Evolutionary conservation across 1,140 invertebrate genomes (phyloP).

Genomic region (Rhyzopertha dominica): DNA sequence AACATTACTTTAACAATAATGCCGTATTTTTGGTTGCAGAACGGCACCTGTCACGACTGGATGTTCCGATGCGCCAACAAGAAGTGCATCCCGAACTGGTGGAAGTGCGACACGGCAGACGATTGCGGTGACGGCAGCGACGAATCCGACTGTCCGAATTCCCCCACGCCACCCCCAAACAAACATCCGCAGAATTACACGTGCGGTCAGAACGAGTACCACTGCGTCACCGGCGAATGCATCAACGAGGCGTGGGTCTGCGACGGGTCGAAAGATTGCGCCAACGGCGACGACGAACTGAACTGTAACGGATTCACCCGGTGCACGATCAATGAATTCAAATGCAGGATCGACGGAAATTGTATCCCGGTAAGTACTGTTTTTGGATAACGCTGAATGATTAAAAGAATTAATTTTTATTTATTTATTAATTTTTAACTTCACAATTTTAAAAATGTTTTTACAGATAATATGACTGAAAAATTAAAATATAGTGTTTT

Average conservation of each 20-base stretch:
- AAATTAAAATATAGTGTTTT: too few species aligned
- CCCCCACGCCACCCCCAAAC: background rate
- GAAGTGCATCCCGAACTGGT: conserved; percentile 81
- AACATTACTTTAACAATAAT: too few species aligned
- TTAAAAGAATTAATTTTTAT: conserved; percentile 4
- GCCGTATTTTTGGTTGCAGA: conserved; percentile 27
- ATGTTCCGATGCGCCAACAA: conserved; percentile 69
- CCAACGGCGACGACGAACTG: conserved; percentile 54
- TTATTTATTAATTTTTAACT: conserved; percentile 1
- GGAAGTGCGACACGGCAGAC: conserved; percentile 60
- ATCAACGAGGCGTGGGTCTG: conserved; percentile 53
- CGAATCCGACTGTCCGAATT: conserved; percentile 48
- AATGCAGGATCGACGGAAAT: conserved; percentile 63
- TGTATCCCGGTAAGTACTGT: conserved; percentile 54
- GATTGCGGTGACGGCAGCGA: conserved; percentile 79
- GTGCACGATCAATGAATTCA: conserved; percentile 57
- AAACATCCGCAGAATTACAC: background rate
- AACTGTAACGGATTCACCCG: conserved; percentile 33
- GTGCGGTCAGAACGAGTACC: conserved; percentile 59
- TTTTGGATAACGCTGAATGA: conserved; percentile 1
- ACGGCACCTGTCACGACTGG: conserved; percentile 62
- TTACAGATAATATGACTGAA: too few species aligned
- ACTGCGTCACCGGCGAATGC: conserved; percentile 57
- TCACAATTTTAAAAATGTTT: background rate
- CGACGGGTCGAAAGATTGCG: conserved; percentile 56